Percentiles rank a stretch among this genome's conserved stretches.
phyloP scores from a whole-genome alignment of 2,888 invertebrate species.

The Nomada flava region DNA sequence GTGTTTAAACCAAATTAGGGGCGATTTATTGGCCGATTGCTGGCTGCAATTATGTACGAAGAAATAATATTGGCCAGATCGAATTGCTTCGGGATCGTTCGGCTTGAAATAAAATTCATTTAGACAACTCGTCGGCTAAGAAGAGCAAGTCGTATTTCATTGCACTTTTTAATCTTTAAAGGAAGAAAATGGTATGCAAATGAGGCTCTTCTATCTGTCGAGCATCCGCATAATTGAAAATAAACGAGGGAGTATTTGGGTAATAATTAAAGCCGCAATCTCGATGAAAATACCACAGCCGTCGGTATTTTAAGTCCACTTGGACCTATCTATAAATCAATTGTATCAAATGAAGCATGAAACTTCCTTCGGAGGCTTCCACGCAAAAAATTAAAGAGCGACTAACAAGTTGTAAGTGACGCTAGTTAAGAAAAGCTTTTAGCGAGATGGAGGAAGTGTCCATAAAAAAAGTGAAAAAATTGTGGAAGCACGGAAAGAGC shows the following conservation, averaged over 20 bases:
- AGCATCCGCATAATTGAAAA: not conserved
- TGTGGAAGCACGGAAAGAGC: too few relatives aligned
- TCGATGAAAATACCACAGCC: too few relatives aligned
- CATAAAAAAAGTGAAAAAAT: not conserved
- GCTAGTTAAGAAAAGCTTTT: not conserved
- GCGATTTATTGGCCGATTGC: constrained; percentile 61
- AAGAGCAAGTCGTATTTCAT: too few relatives aligned
- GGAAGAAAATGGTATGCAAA: too few relatives aligned
- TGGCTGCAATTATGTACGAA: constrained; percentile 51
- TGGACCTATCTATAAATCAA: not conserved
- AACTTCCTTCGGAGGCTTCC: not conserved
- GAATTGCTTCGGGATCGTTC: constrained; percentile 12
- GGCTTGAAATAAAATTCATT: not conserved
- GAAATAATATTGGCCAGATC: constrained; percentile 55
- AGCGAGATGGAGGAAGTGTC: not conserved
- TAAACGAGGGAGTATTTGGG: not conserved
- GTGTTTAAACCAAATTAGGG: constrained; percentile 66
- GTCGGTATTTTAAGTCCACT: too few relatives aligned
- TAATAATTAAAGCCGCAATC: not conserved
- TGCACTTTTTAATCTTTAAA: too few relatives aligned
- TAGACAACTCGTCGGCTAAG: not conserved
- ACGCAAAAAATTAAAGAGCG: not conserved
- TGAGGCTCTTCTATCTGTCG: not conserved
- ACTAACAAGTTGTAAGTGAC: not conserved
- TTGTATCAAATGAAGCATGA: not conserved